Evolutionary conservation across 23 tunicate species (phyloP).

Genomic region (Oikopleura albicans): DNA sequence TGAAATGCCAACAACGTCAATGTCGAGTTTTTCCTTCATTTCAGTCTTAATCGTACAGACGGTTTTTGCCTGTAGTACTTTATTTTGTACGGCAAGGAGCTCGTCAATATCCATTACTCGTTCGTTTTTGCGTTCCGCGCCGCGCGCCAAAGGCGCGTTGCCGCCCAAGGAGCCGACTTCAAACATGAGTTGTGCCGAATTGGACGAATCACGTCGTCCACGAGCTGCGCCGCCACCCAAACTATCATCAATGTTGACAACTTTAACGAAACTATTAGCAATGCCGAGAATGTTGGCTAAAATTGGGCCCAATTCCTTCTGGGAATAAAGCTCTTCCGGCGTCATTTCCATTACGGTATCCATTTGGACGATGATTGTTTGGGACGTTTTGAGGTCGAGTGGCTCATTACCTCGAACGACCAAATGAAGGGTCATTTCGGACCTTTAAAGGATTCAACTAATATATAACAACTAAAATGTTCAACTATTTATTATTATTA

Average conservation of each 20-base stretch:
- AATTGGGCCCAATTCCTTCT: neutral
- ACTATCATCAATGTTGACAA: neutral
- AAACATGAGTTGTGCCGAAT: neutral
- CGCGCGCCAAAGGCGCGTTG: neutral
- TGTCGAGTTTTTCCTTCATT: neutral
- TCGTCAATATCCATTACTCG: neutral
- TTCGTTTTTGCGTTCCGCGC: neutral
- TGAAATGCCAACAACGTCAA: neutral
- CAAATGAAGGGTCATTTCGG: neutral
- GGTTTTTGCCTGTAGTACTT: neutral
- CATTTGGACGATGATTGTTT: neutral
- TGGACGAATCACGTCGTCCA: neutral
- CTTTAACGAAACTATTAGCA: neutral
- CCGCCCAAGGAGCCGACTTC: slow-evolving; percentile 1
- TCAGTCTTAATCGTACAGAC: neutral
- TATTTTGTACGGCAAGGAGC: neutral
- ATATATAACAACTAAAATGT: too few species aligned
- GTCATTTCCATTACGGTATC: slow-evolving; percentile 16
- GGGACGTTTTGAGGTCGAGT: neutral
- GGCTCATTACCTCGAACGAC: neutral
- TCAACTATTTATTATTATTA: too few species aligned
- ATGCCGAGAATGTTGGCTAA: neutral
- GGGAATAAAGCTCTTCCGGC: slow-evolving; percentile 2
- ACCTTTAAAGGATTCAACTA: too few species aligned
- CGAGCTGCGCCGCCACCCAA: neutral